Percentiles rank a stretch among this genome's conserved stretches.
Conservation (phyloP, 1,140 invertebrate genomes). For the Spodoptera litura region DNA sequence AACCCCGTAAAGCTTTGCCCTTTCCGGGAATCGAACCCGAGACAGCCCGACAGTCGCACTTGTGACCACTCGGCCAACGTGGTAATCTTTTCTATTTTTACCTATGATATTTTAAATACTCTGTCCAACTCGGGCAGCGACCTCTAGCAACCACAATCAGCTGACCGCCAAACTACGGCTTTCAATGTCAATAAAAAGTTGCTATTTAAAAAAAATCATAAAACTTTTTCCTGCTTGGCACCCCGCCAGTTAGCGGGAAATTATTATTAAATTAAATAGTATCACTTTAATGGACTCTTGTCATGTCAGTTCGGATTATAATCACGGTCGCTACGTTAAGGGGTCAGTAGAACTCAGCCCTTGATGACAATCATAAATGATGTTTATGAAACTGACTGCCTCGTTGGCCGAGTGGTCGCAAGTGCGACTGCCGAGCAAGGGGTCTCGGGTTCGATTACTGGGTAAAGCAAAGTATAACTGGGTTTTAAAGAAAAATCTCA, state of each 20-base stretch:
- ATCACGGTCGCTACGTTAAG: neutral
- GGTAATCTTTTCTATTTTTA: neutral
- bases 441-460: no score
- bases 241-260: constrained; percentile 13
- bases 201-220: constrained; percentile 15
- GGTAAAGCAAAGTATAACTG: no score
- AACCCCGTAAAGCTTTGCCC: no score
- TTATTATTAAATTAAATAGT: neutral
- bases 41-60: no score
- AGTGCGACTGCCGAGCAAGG: no score
- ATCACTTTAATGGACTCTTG: neutral
- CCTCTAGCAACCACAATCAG: neutral
- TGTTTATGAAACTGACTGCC: no score
- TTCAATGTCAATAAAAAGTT: constrained; percentile 15
- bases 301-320: constrained; percentile 3
- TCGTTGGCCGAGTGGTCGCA: no score
- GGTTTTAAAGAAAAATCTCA: no score
- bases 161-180: neutral
- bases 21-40: no score
- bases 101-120: no score
- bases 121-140: neutral
- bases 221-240: constrained; percentile 24
- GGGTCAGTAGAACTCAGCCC: neutral
- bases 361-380: neutral
- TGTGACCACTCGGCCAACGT: no score